Evolutionary conservation across 2,888 invertebrate species (phyloP), one percentile per base, ranked within the genome.

Genomic region (Apamea epomidion): DNA sequence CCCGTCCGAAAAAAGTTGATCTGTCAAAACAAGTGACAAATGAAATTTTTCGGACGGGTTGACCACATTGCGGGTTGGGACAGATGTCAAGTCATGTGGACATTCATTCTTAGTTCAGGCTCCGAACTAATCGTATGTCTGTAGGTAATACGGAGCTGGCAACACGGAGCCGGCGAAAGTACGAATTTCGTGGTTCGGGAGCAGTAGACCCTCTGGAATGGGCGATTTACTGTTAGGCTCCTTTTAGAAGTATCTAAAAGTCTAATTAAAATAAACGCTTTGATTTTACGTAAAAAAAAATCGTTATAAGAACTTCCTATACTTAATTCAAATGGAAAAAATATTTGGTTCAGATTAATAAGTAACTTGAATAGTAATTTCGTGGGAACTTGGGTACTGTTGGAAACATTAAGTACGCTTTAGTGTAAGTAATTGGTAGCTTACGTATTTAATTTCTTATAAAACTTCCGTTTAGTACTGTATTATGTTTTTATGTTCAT

Each of bases 361-460:
- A 1, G 25, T 45, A 8, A 65, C 14, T 76, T 54, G 58, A n/a
- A 68, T 45, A 60, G 45, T 75, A 65, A 60, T 76, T 85, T 83
- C 48, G 48, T 78, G 10, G 42, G 29, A 62, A 83, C 68, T 62
- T 67, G 69, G 37, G 42, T 85, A 64, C 64, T 70, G 72, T 78
- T 85, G 64, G 21, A 14, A 60, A 82, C 37, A 77, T 82, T 79
- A 80, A 86, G 58, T 73, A 48, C 21, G 18, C 32, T 76, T 76
- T 73, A 83, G 83, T 80, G 54, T 83, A 45, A n/a, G 71, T 83
- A 80, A 86, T 83, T 86, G 58, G n/a, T 76, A 65, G 64, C 65
- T 76, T 45, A 51, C 3, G 4, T 75, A 68, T 71, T 68, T 54
- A 10, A 64, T 81, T 73, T 60, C 64, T 73, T 72, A 12, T 25